phyloP scores from a whole-genome alignment of 2,888 invertebrate species.

The Silvanus unidentatus region DNA sequence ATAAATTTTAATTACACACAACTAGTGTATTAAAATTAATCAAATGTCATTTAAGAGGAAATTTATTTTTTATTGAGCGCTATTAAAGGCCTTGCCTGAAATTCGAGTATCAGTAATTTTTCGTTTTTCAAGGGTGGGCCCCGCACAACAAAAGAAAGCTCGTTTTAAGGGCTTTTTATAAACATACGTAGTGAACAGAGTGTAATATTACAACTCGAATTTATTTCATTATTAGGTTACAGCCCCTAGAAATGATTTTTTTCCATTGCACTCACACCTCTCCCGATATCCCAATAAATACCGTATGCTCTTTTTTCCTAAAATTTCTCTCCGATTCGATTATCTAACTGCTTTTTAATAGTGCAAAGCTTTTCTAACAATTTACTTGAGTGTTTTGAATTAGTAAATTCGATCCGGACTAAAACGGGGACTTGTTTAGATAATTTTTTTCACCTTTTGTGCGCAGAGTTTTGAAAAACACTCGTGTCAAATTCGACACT shows the following conservation, averaged over 20 bases:
- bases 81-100: constrained; percentile 31
- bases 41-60: constrained; percentile 32
- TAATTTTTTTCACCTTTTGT: too few relatives aligned
- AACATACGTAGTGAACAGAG: constrained; percentile 30
- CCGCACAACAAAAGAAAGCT: constrained; percentile 34
- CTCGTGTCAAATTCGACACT: constrained; percentile 37
- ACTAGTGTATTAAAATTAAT: constrained; percentile 1
- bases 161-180: constrained; percentile 44
- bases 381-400: too few relatives aligned
- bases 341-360: too few relatives aligned
- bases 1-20: too few relatives aligned
- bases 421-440: too few relatives aligned
- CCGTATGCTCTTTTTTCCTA: too few relatives aligned
- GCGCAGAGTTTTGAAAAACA: constrained; percentile 24
- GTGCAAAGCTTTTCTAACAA: too few relatives aligned
- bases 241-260: constrained; percentile 20
- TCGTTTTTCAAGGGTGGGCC: too few relatives aligned
- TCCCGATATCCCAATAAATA: too few relatives aligned
- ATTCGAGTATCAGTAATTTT: too few relatives aligned
- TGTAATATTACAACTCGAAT: constrained; percentile 18
- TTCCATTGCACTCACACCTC: constrained; percentile 5
- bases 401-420: too few relatives aligned
- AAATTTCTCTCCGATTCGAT: too few relatives aligned
- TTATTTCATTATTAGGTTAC: constrained; percentile 38
- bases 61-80: constrained; percentile 40